Conservation (phyloP, 30 jellyfish, hydroid and myxozoan species). For the Morbakka virulenta region DNA sequence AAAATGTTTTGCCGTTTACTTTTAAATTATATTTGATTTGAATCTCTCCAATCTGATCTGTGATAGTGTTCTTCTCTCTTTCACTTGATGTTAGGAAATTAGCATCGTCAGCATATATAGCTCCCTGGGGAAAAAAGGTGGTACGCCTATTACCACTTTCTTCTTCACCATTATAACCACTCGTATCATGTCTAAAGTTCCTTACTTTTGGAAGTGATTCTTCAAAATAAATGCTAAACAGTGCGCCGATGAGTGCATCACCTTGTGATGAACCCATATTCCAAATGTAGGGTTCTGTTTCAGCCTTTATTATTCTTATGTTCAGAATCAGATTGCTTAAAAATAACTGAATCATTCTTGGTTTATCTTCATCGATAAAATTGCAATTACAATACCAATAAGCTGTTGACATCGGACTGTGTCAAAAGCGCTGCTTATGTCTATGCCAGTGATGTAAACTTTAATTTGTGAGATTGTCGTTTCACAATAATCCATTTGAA, state of each 20-base stretch:
- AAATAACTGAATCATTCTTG: too few relatives aligned
- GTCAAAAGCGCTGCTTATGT: too few relatives aligned
- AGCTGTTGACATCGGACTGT: constrained; percentile 41
- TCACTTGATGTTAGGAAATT: constrained; percentile 31
- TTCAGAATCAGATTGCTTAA: constrained; percentile 29
- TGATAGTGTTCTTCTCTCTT: constrained; percentile 27
- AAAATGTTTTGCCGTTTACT: constrained; percentile 22
- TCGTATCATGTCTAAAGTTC: not conserved
- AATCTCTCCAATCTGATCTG: constrained; percentile 37
- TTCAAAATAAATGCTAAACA: not conserved
- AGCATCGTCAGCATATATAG: constrained; percentile 37
- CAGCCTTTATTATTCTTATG: constrained; percentile 25
- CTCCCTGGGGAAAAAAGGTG: constrained; percentile 24
- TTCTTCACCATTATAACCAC: not conserved
- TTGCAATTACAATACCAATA: constrained; percentile 21
- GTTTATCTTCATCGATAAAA: constrained; percentile 34
- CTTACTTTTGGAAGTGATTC: constrained; percentile 5
- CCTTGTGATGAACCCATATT: constrained; percentile 52
- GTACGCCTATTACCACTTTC: constrained; percentile 8
- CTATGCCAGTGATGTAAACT: too few relatives aligned
- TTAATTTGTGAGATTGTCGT: constrained; percentile 23
- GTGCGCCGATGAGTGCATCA: constrained; percentile 36
- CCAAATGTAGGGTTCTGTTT: constrained; percentile 30
- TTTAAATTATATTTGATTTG: constrained; percentile 26
- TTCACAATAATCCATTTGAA: constrained; percentile 44